Evolutionary conservation across 2,797 vertebrate genomes (phyloP).

Genomic region (Tenualosa ilisha): DNA sequence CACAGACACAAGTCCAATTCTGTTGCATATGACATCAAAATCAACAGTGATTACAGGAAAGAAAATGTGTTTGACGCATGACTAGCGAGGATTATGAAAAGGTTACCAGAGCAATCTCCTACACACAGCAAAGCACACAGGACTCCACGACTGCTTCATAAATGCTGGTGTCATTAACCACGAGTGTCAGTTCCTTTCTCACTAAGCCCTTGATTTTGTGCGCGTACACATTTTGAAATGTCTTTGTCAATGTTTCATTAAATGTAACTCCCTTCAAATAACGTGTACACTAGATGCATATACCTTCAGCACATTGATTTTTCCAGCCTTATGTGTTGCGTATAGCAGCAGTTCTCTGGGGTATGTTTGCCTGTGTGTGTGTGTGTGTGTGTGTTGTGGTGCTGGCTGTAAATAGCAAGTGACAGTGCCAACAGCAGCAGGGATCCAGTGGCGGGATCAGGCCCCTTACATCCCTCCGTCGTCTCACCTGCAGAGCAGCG

Average conservation of each 20-base stretch:
- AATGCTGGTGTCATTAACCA: neutral
- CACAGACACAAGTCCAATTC: constrained; percentile 15
- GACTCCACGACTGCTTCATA: neutral
- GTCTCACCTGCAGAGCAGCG: neutral
- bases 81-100: neutral
- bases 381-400: neutral
- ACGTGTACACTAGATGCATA: neutral
- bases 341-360: neutral
- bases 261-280: constrained; percentile 11
- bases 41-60: neutral
- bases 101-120: neutral
- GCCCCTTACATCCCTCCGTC: neutral
- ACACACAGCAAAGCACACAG: neutral
- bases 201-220: neutral
- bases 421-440: neutral
- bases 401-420: neutral
- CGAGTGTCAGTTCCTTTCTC: neutral
- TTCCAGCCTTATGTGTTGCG: neutral
- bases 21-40: neutral
- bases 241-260: constrained; percentile 24
- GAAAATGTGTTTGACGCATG: neutral
- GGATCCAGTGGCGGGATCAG: constrained; percentile 1
- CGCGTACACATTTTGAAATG: neutral
- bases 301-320: neutral
- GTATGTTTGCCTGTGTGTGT: neutral